Base-by-base conservation (phyloP, 2,888 invertebrate genomes). In the Oligia strigilis region DNA sequence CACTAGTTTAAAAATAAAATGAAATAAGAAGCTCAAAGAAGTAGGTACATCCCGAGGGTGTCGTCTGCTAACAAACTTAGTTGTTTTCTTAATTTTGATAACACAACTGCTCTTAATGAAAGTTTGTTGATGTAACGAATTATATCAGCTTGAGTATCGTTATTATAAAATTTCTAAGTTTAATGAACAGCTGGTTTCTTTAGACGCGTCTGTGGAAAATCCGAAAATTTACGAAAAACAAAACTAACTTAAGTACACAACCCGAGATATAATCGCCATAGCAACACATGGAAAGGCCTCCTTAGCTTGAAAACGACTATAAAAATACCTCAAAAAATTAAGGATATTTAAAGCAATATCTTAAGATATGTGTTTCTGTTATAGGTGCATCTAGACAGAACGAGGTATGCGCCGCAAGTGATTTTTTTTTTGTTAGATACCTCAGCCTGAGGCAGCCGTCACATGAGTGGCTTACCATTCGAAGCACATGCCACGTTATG, bases 21-120 rank as follows among this genome's bases (percentile, higher is more conserved):
- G 0, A 71, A 72, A 77, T 72, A 62, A 72, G 69, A 72, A 19
- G 19, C 58, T 70, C 43, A 55, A 72, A 72, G 62, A 46, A 82
- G 49, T 19, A 6, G 2, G 13, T 40, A 72, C 55, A 72, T 73
- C 82, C 72, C 86, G 11, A n/a, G 77, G 75, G 82, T 77, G 69
- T 73, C 52, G 71, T 82, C 75, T 17, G 70, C 74, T 52, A 72
- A 62, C 43, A 73, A 86, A 86, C 75, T 81, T 82, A 36, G 43
- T 76, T 80, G 29, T 75, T 79, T 74, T 75, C 78, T 84, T 85
- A 88, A 89, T 87, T 88, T 86, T 73, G 81, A 88, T 89, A 84
- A 80, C 80, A 85, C 76, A 85, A 89, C 82, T 80, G 74, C 83
- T 84, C 66, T 69, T 78, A 76, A 80, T 75, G 72, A 81, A 83